Base-by-base conservation (phyloP, 2,797 vertebrate genomes). In the Pagetopsis macropterus region DNA sequence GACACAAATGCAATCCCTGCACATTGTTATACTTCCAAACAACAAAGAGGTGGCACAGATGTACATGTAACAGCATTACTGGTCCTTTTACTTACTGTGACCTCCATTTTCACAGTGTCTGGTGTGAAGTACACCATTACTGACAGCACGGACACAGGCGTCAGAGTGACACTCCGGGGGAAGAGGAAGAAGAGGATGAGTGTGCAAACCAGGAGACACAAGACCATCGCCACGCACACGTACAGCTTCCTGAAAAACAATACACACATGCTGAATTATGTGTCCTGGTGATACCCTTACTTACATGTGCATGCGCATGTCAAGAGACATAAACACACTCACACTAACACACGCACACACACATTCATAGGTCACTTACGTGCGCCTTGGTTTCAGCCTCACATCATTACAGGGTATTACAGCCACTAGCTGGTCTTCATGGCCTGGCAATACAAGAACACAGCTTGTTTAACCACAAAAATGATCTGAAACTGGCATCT, bases 341-440 rank as follows among this genome's bases (percentile, higher is more conserved):
- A 37, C 5, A 54, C 15, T 0, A 33, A 33, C 31, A 33, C 31
- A 33, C 5, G 6, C 31, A 33, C 33, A 33, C 33, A 37, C 8
- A 2, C 8, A 9, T 37, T 7, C 33, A 37, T 37, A 37, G 3
- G 7, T 31, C 33, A 17, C 94, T 95, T 92, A 97, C 96, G 97
- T 97, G 91, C 87, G 94, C 61, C 92, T 94, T 55, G 97, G 96
- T 76, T 95, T 94, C 84, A 98, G 92, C 65, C 97, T 92, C 50
- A 95, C 93, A 74, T 98, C 96, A 40, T 95, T 96, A 15, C 96
- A 98, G 0, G 96, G 95, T 73, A 98, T 97, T 8, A 98, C 95
- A n/a, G 96, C 97, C 60, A 98, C 95, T 0, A 98, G 89, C 88
- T 97, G 94, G 76, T 93, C 93, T 61, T 95, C 90, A 4, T 96